Evolutionary conservation across 2,797 vertebrate genomes (phyloP).

Genomic region (Strix occidentalis): DNA sequence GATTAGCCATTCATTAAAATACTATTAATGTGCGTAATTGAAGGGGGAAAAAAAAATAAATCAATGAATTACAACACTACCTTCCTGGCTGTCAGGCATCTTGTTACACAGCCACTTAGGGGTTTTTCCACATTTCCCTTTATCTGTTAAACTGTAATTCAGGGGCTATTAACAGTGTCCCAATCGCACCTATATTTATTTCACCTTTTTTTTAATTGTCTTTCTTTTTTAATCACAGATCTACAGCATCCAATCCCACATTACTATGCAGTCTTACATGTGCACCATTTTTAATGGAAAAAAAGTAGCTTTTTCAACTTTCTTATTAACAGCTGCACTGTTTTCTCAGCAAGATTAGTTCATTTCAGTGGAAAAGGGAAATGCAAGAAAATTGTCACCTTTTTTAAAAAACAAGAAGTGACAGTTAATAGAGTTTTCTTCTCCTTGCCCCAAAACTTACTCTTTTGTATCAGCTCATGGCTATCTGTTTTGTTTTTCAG

Average conservation of each 20-base stretch:
- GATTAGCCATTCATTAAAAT: slow-evolving; percentile 32
- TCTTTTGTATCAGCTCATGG: background rate
- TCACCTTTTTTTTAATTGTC: background rate
- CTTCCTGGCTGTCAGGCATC: background rate
- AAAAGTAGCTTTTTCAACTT: background rate
- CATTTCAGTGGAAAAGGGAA: background rate
- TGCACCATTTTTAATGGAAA: background rate
- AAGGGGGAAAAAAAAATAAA: background rate
- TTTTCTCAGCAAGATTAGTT: background rate
- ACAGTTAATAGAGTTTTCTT: background rate
- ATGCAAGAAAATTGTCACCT: background rate
- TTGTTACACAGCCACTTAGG: background rate
- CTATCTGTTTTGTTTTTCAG: background rate
- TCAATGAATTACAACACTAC: background rate
- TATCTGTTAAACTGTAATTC: background rate
- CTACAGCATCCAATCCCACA: background rate
- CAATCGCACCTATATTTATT: background rate
- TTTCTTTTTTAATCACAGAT: background rate
- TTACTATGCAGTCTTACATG: background rate
- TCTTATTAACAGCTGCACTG: background rate
- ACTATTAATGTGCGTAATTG: background rate
- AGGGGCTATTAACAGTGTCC: background rate
- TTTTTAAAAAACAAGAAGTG: no score
- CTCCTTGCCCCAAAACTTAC: background rate
- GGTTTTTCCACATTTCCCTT: slow-evolving; percentile 15